Base-by-base conservation (phyloP, 2,113 vertebrate species). In the Haplochromis burtoni region DNA sequence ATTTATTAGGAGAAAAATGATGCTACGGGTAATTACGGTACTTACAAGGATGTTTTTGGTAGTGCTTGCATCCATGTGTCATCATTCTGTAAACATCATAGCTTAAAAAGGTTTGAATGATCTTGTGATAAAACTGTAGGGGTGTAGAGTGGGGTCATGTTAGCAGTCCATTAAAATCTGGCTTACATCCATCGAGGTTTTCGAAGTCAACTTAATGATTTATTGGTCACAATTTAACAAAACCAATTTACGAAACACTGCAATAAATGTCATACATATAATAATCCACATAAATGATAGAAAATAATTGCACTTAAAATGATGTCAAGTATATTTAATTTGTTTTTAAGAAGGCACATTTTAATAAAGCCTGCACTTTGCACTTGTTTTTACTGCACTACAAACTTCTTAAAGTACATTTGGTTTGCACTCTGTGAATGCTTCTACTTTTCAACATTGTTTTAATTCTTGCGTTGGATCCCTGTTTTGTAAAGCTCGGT, bases 181-280 rank as follows among this genome's bases (percentile, higher is more conserved):
- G 57, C 59, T 61, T 61, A 7, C 9, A 19, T 63, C 59, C 59
- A 63, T 1, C 0, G 9, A 63, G 29, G 29, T 63, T 33, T 63
- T 63, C 1, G 0, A 63, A 63, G 59, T 33, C 29, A 11, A 19
- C 0, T 33, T 63, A 63, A 7, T 63, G 16, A 63, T 19, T 33
- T 63, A 33, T 33, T 63, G 59, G 29, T 63, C 29, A 63, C 59
- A 63, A 4, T 61, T 19, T 61, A 61, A 33, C 29, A 63, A 63
- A 63, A 63, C 16, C 29, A 33, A 63, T 0, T 61, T 7, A 61
- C 0, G 0, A 61, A 61, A 61, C 53, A 55, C 16, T 33, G 9
- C 29, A 61, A 10, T 61, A 6, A 61, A 33, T 61, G 29, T 33
- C 16, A 33, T 10, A 61, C 57, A 61, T 61, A 16, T 61, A 33